Conservation (phyloP, 2,797 vertebrate genomes). For the Ara ararauna region DNA sequence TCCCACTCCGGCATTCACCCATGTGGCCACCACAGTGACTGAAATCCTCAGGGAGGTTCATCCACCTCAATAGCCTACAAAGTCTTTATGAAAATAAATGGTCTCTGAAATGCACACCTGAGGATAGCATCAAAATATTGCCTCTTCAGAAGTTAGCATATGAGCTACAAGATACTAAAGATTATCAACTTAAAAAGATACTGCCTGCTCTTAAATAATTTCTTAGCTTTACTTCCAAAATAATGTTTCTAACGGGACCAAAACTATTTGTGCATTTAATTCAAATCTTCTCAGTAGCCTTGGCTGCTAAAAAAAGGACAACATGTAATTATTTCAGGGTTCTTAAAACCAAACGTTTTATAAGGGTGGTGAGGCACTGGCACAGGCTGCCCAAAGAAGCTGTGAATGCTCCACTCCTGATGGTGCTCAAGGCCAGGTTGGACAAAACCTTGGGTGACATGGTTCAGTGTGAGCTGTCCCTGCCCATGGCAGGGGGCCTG, state of each 20-base stretch:
- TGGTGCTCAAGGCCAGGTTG: neutral
- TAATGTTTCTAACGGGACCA: neutral
- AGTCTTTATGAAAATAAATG: neutral
- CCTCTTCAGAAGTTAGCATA: neutral
- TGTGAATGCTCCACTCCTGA: neutral
- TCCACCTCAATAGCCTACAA: neutral
- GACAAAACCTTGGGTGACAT: neutral
- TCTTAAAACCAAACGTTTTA: neutral
- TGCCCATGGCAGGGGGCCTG: neutral
- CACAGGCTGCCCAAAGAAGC: neutral
- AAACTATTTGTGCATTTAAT: neutral
- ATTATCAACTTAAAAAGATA: neutral
- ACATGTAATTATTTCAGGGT: neutral
- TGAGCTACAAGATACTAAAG: neutral
- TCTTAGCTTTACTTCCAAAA: neutral
- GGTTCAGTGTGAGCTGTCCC: neutral
- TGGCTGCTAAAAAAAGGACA: neutral
- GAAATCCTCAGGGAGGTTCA: neutral
- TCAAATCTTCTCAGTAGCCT: neutral
- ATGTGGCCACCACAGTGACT: rapidly evolving
- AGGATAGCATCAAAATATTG: neutral
- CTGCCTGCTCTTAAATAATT: neutral
- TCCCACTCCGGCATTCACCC: rapidly evolving
- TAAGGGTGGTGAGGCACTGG: neutral
- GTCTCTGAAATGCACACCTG: neutral